Evolutionary conservation across 1,140 invertebrate species (phyloP), one percentile per base, ranked within the genome.

Genomic region (Drosophila sp.): DNA sequence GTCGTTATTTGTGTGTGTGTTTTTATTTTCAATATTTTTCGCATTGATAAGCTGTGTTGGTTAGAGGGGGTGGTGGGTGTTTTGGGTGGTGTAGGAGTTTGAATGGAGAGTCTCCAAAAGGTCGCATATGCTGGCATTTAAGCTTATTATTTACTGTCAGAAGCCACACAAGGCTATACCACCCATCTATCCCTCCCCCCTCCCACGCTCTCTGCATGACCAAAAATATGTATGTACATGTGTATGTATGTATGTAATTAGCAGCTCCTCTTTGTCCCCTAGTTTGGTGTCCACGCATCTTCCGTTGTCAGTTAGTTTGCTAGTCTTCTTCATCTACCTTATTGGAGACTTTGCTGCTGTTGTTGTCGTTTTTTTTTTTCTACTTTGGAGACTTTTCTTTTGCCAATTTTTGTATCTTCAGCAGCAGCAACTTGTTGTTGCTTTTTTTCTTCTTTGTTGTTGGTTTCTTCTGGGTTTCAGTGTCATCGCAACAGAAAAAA

Each of bases 371-470:
- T 27, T 27, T 44, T 6, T 44, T 47, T 47, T 47, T 27, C 25
- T 50, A 40, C 23, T 76, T 62, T 66, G 75, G 65, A 79, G 58
- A 76, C 58, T 64, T 69, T 66, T 62, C 57, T 62, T 69, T 62
- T 67, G 79, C 83, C 72, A 83, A 83, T 86, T 80, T 74, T 67
- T 78, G 70, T 87, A 83, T 87, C 80, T 83, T 82, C 66, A 70
- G 57, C 67, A 67, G 58, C 66, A 62, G 83, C 83, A 87, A 87
- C 83, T 87, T 89, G 83, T 87, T 87, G 83, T 87, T 87, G 83
- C 72, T 74, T 72, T 74, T 72, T 80, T 67, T 66, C 72, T 76
- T 68, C 72, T 76, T 68, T 80, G 76, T 68, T 50, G 32, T 70
- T 66, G 40, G 41, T 68, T 73, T 66, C 65, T 85, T 85, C 76